These are phyloP conservation scores for Anser cygnoides DNA, from an alignment of 2,113 vertebrate species.

Conservation along the genomic window DNA sequence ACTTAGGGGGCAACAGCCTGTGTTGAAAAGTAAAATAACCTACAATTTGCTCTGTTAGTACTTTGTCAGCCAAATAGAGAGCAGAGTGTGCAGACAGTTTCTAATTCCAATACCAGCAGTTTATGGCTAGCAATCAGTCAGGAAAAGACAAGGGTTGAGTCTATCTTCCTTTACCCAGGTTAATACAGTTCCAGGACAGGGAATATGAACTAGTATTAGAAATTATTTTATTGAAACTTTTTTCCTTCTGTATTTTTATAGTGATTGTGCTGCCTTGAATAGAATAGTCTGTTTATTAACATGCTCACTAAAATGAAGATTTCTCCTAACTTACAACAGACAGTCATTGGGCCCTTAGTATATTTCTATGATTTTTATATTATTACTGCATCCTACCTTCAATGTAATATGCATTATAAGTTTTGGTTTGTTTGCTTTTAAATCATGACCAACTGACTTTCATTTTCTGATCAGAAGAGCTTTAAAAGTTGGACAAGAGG, in stretches of 20 bases:
- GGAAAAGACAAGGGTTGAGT: background rate
- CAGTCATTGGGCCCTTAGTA: background rate
- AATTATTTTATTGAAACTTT: background rate
- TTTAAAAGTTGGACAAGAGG: background rate
- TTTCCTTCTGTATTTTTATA: background rate
- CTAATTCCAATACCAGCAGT: constrained; percentile 66
- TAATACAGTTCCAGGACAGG: background rate
- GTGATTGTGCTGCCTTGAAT: background rate
- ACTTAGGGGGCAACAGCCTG: constrained; percentile 25
- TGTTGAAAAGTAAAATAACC: constrained; percentile 42
- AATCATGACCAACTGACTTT: background rate
- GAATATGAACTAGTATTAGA: background rate
- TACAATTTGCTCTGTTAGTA: constrained; percentile 62
- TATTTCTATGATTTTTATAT: background rate
- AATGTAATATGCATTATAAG: background rate
- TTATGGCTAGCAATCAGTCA: constrained; percentile 33
- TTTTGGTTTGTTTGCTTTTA: background rate
- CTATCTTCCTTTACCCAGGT: background rate
- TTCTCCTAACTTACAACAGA: background rate
- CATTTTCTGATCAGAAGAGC: background rate
- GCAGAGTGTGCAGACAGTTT: constrained; percentile 26
- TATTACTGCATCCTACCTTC: background rate
- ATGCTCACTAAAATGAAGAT: background rate
- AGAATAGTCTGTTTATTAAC: background rate
- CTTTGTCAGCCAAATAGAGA: constrained; percentile 58